Conservation (phyloP, 2,113 vertebrate genomes). For the Junco hyemalis region DNA sequence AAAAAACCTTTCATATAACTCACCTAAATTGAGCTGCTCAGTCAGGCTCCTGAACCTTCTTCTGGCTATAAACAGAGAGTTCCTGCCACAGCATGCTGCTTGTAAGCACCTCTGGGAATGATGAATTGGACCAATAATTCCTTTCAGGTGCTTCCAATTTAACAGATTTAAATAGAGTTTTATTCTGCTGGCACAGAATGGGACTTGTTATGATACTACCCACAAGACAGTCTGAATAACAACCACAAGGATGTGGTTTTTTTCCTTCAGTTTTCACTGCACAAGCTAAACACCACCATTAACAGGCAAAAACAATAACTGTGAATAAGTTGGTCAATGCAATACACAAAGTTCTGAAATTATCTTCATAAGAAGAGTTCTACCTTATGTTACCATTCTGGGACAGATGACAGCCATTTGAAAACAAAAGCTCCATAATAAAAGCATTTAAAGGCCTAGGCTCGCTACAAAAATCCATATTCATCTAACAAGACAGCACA, state of each 20-base stretch:
- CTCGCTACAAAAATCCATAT: background rate
- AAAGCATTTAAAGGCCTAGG: background rate
- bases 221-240: background rate
- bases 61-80: background rate
- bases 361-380: background rate
- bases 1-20: background rate
- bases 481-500: background rate
- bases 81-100: background rate
- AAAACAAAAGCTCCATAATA: background rate
- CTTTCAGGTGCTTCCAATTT: background rate
- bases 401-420: background rate
- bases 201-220: background rate
- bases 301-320: background rate
- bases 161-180: slow-evolving; percentile 3
- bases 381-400: background rate
- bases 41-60: background rate
- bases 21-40: background rate
- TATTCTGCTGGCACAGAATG: background rate
- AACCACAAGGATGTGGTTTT: background rate
- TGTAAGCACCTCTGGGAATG: slow-evolving; percentile 21
- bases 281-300: background rate
- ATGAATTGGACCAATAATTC: background rate
- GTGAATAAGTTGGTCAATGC: background rate
- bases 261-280: background rate
- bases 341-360: background rate